Evolutionary conservation across 2,888 invertebrate species (phyloP), one percentile per base, ranked within the genome.

Genomic region (Temnothorax unifasciatus): DNA sequence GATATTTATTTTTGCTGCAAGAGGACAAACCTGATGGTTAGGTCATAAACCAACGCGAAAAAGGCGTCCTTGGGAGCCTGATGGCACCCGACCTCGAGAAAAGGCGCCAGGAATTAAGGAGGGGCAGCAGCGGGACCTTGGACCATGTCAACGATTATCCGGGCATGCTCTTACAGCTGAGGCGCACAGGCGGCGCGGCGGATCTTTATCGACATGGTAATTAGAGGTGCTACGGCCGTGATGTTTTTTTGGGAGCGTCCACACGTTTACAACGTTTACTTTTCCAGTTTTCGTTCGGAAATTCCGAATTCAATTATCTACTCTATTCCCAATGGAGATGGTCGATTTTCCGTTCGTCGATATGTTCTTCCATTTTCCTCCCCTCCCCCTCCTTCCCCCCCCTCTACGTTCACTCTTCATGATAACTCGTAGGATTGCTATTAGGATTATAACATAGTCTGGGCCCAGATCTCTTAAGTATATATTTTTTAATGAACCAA

Each of bases 11-110:
- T 44, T 29, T 15, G 41, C n/a, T 25, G 5, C 47, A 13, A 57
- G n/a, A 50, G 25, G 9, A 29, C 44, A 11, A 74, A 74, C 59
- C 61, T 41, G 25, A 4, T 41, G 29, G 29, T 29, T 29, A 29
- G 29, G 29, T 29, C 29, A 29, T 29, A 3, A 3, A 29, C 29
- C 29, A 29, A 29, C 9, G 13, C 47, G 52, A 29, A 34, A 44
- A 34, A 47, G 69, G 77, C n/a, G n/a, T 82, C 85, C 81, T 63
- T 11, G 29, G 82, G 79, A 29, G 61, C 61, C 89, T 93, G 90
- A 94, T 94, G 94, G 94, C 94, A 93, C 94, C 94, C 85, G 93
- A 94, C 85, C 91, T 94, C 66, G 94, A 93, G 77, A 93, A 93
- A 83, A 92, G 92, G 82, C 89, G 94, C 44, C 89, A 90, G 87